phyloP scores from a whole-genome alignment of 2,888 invertebrate species.

The Pteria penguin region DNA sequence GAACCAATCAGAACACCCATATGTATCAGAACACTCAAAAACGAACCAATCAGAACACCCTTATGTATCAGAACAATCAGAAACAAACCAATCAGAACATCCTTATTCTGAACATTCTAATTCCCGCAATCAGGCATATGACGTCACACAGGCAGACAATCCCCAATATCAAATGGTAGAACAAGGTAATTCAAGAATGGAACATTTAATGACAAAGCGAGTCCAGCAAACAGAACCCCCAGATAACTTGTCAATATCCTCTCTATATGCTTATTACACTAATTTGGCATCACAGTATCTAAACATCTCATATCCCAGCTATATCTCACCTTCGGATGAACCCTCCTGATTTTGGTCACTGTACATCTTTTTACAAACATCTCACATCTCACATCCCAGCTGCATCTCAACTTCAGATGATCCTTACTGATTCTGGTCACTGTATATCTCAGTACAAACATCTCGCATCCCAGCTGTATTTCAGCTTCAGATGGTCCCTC shows the following conservation, averaged over 20 bases:
- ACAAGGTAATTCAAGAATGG: conserved; percentile 5
- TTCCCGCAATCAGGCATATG: too few species aligned
- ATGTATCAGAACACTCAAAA: not conserved
- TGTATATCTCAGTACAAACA: too few species aligned
- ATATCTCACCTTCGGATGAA: not conserved
- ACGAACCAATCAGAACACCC: not conserved
- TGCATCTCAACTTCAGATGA: too few species aligned
- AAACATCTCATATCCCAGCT: conserved; percentile 47
- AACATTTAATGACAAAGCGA: conserved; percentile 1
- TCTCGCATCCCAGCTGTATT: too few species aligned
- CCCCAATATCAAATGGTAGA: too few species aligned
- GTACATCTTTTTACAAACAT: too few species aligned
- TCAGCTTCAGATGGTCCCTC: too few species aligned
- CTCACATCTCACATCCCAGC: too few species aligned
- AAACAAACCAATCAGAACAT: not conserved
- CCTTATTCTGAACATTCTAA: too few species aligned
- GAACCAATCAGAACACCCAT: not conserved
- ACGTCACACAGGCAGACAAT: too few species aligned
- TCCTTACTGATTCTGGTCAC: too few species aligned
- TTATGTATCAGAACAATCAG: not conserved
- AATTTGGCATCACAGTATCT: conserved; percentile 61
- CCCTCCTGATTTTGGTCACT: too few species aligned
- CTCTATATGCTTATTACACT: conserved; percentile 61
- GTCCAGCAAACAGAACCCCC: conserved; percentile 4
- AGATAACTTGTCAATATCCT: conserved; percentile 43